Evolutionary conservation across 2,888 invertebrate genomes (phyloP).

Genomic region (Amphiduros pacificus): DNA sequence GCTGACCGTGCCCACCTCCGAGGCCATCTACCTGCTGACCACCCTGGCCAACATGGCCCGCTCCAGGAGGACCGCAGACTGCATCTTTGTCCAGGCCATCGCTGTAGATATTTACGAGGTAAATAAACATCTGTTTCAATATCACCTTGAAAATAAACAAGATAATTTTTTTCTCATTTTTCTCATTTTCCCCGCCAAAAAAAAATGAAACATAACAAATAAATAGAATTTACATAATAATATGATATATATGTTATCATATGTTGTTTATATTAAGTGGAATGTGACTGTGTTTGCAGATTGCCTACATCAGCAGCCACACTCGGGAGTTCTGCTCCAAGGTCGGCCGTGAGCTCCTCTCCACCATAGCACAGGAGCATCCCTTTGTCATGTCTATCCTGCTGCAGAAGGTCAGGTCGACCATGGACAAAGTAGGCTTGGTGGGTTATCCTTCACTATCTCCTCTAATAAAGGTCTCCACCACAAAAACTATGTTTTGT

Average conservation of each 20-base stretch:
- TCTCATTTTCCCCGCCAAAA: no score
- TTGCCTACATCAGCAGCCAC: slow-evolving; percentile 72
- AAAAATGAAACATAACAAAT: no score
- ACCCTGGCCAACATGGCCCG: slow-evolving; percentile 80
- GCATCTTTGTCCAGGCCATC: slow-evolving; percentile 69
- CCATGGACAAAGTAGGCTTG: slow-evolving; percentile 66
- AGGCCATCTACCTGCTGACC: slow-evolving; percentile 76
- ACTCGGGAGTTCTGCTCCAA: slow-evolving; percentile 77
- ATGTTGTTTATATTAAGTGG: neutral
- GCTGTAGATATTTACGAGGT: slow-evolving; percentile 74
- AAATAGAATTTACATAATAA: neutral
- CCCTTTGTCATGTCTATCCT: slow-evolving; percentile 72
- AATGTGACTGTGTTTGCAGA: slow-evolving; percentile 59
- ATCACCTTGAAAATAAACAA: neutral
- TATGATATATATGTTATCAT: neutral
- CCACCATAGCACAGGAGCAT: slow-evolving; percentile 72
- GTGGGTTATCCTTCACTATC: no score
- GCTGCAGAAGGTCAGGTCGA: slow-evolving; percentile 57
- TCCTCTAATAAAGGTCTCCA: no score
- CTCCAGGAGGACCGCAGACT: slow-evolving; percentile 67
- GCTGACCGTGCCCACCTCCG: slow-evolving; percentile 69
- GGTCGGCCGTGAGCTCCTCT: slow-evolving; percentile 72
- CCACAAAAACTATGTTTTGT: no score
- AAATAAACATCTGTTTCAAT: neutral
- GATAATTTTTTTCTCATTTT: no score